Percentiles rank a stretch among this genome's conserved stretches.
phyloP scores from a whole-genome alignment of 2,113 vertebrate species.

The Amblyornis subalaris region DNA sequence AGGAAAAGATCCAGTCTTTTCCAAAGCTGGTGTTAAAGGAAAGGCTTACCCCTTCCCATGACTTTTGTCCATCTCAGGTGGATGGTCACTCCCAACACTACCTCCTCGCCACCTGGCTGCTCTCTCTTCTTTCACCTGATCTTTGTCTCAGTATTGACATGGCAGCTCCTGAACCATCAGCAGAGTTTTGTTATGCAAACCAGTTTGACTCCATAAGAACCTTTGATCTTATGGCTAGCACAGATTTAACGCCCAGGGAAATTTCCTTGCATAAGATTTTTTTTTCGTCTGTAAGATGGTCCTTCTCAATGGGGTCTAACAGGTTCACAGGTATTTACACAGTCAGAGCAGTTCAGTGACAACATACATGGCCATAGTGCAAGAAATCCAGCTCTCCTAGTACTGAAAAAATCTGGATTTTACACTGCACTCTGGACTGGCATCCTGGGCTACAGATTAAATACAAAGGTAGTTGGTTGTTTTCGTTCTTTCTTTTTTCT shows the following conservation, averaged over 20 bases:
- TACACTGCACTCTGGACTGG: background rate
- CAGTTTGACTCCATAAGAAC: accelerated
- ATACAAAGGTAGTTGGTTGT: background rate
- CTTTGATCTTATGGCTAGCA: background rate
- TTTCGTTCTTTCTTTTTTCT: background rate
- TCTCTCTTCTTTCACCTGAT: background rate
- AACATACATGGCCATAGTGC: background rate
- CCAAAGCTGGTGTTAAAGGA: background rate
- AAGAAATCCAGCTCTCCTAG: background rate
- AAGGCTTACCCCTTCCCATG: background rate
- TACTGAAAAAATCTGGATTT: background rate
- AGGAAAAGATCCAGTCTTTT: background rate
- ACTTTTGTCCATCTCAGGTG: background rate
- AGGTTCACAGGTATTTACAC: background rate
- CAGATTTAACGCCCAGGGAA: background rate
- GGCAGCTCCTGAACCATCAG: too few relatives aligned
- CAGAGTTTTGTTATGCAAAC: background rate
- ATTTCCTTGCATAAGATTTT: background rate
- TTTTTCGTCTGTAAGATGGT: background rate
- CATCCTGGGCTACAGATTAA: background rate
- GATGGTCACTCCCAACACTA: accelerated
- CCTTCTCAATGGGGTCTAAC: background rate
- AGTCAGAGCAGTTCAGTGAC: background rate
- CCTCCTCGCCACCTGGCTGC: background rate
- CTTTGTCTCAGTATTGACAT: too few relatives aligned